These are phyloP conservation scores for Notoglanidium macrostoma DNA, from an alignment of 2,797 vertebrate genomes.

Conservation along the genomic window DNA sequence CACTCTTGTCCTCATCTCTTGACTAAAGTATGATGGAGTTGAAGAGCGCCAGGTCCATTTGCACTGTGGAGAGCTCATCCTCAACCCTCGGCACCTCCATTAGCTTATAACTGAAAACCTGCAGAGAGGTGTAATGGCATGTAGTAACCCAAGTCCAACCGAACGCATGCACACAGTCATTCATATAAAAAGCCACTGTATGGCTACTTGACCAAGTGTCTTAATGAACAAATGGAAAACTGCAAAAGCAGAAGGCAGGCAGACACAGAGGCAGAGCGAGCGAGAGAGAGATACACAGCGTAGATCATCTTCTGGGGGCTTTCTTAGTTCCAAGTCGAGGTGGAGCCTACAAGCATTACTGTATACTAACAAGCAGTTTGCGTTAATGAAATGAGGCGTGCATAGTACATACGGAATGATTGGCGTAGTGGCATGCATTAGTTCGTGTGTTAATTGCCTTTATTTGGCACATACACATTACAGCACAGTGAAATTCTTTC, in stretches of 20 bases:
- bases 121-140: slow-evolving; percentile 21
- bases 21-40: slow-evolving; percentile 40
- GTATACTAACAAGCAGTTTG: not conserved
- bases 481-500: too few relatives aligned
- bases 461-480: too few relatives aligned
- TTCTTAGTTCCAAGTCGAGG: not conserved
- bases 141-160: not conserved
- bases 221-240: slow-evolving; percentile 19
- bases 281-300: not conserved
- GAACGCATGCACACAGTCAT: slow-evolving; percentile 20
- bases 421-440: not conserved
- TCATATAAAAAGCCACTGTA: slow-evolving; percentile 31
- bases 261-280: not conserved
- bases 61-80: slow-evolving; percentile 43
- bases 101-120: slow-evolving; percentile 37
- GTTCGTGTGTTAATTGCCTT: not conserved
- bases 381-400: not conserved
- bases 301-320: not conserved
- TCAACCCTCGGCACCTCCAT: slow-evolving; percentile 42
- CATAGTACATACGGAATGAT: not conserved
- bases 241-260: not conserved
- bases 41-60: slow-evolving; percentile 35
- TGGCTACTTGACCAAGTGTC: not conserved
- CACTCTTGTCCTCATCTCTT: slow-evolving; percentile 38
- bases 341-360: not conserved